Conservation (phyloP, 2,797 vertebrate species). For the Peromyscus melanophrys region DNA sequence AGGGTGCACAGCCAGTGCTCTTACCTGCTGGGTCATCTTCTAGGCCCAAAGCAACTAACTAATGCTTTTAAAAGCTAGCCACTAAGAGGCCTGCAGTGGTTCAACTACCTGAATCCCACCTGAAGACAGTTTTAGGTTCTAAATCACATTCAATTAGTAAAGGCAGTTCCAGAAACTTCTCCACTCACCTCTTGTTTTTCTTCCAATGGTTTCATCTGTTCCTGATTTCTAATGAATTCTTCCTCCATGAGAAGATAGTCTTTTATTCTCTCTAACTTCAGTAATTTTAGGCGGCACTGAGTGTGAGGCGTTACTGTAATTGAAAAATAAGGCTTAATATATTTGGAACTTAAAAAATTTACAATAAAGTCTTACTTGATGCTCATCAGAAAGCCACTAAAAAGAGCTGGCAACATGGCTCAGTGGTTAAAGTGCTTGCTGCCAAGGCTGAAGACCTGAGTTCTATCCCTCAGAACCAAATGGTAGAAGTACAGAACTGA, state of each 20-base stretch:
- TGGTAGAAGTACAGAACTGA: neutral
- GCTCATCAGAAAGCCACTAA: neutral
- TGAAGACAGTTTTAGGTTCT: neutral
- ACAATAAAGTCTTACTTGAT: neutral
- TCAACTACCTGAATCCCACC: neutral
- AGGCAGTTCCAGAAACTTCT: neutral
- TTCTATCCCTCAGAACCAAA: neutral
- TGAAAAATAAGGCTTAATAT: constrained; percentile 35
- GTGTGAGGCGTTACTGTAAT: constrained; percentile 97
- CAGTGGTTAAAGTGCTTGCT: neutral
- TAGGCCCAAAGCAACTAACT: neutral
- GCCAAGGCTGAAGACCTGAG: neutral
- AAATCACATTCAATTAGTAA: neutral
- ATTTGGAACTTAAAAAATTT: neutral
- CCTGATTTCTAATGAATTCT: constrained; percentile 99
- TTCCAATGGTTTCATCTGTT: constrained; percentile 97
- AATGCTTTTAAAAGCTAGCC: neutral
- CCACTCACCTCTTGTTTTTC: constrained; percentile 97
- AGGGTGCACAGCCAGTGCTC: neutral
- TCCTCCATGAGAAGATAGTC: constrained; percentile 99
- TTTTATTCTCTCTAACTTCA: constrained; percentile 97
- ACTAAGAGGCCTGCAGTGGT: neutral
- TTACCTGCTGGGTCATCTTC: neutral
- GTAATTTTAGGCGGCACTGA: constrained; percentile 96
- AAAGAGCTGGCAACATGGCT: neutral